Conservation (phyloP, 2,797 vertebrate genomes). For the Pitangus sulphuratus region DNA sequence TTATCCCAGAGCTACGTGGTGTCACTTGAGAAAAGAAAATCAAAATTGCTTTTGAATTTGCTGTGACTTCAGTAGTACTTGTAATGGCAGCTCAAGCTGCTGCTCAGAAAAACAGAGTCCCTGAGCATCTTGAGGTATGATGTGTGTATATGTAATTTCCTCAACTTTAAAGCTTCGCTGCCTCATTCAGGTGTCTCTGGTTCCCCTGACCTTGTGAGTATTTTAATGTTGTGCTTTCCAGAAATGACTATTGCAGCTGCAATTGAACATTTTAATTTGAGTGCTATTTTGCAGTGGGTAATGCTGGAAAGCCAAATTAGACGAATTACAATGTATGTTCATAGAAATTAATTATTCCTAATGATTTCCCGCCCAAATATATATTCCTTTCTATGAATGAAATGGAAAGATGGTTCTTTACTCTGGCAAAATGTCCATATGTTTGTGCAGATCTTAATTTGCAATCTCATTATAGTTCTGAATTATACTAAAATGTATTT, state of each 20-base stretch:
- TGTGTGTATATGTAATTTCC: background rate
- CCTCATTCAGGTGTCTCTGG: background rate
- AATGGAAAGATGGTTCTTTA: background rate
- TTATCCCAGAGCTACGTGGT: background rate
- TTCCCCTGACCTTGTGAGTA: background rate
- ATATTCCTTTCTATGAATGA: background rate
- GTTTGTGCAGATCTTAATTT: background rate
- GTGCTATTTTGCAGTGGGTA: background rate
- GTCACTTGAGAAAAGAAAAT: constrained; percentile 12
- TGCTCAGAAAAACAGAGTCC: background rate
- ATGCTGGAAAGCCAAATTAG: background rate
- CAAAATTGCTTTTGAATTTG: constrained; percentile 12
- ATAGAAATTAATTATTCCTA: constrained; percentile 13
- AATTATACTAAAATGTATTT: background rate
- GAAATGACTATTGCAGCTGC: background rate
- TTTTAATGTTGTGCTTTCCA: background rate
- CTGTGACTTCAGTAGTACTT: background rate
- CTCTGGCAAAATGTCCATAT: background rate
- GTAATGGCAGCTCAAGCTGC: background rate
- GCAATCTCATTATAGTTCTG: background rate
- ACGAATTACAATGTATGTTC: background rate
- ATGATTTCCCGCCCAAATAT: background rate
- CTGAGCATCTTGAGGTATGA: background rate
- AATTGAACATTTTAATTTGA: background rate
- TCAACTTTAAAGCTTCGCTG: background rate